Evolutionary conservation across 2,797 vertebrate genomes (phyloP), one percentile per base, ranked within the genome.

Genomic region (Ispidina picta): DNA sequence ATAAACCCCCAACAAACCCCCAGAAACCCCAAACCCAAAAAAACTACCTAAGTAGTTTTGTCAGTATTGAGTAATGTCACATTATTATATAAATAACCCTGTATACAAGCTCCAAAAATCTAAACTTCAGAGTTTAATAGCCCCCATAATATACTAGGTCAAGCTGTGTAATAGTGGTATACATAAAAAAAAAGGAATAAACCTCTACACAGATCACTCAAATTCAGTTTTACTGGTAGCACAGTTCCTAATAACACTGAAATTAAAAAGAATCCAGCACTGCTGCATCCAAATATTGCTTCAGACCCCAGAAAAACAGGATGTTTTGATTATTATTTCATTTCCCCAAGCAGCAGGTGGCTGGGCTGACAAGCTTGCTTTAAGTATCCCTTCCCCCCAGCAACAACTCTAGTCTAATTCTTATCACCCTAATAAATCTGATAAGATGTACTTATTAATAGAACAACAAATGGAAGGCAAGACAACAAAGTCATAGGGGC

Each of bases 71-170:
- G 96, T 98, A 98, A 97, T 97, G 96, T 97, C 96, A 97, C 97
- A 96, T 98, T 97, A 97, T 98, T 97, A 97, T 97, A 98, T 98
- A 98, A 98, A 98, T 98, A 98, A 98, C 97, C 97, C 97, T 97
- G 97, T 98, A 97, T 97, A 98, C 86, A 92, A 98, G 97, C 97
- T 97, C 96, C 86, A 97, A 96, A 96, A 97, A 96, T 96, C 97
- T 97, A 97, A 97, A 96, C 83, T 96, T 96, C 80, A 97, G 90
- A 94, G 92, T 97, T 97, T 96, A 97, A 96, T 97, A 97, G 90
- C 90, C 94, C 95, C 96, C 91, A 52, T 96, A 96, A 96, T 94
- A 97, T 93, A 95, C 96, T 94, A 96, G 76, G 86, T 97, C 96
- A 97, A 95, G 96, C 94, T 97, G 96, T 96, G 94, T 96, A 97